Evolutionary conservation across 2,113 vertebrate genomes (phyloP), one percentile per base, ranked within the genome.

Genomic region (Capricornis sumatraensis): DNA sequence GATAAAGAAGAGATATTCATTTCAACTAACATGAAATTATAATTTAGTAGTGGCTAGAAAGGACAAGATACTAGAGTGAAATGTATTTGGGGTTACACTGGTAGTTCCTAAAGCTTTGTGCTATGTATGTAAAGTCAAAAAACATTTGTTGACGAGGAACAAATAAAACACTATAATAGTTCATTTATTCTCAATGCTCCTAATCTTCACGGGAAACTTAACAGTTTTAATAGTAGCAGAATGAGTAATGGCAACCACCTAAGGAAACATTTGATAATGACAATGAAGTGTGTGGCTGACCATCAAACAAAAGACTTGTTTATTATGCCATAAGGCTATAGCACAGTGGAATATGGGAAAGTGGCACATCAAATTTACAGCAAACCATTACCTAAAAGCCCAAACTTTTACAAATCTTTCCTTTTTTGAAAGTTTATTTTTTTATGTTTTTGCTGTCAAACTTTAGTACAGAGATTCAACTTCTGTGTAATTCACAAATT

Each of bases 41-140:
- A 96, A 87, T 97, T 95, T 92, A 85, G 79, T 17, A 90, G 78
- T 79, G 11, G 45, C 60, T 94, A 83, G n/a, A 62, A 95, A 97
- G 67, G 79, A 94, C 43, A 92, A 92, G 79, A 52, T 76, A 87
- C 50, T 78, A 78, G 16, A 90, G 16, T 71, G 6, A 67, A 90
- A 90, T 71, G 8, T 96, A 89, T 47, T 83, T 91, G 92, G 50
- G 76, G 53, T 36, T 87, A 57, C 12, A 53, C 40, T 96, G 67
- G 89, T 97, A 8, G 78, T 53, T 95, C 86, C 91, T n/a, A 95
- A 67, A 89, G 47, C 3, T 91, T 71, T 98, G 64, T 96, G 64
- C 28, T 79, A 13, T 45, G 82, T 53, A 6, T 43, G n/a, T 88
- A 52, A 91, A 97, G 91, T 11, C 87, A 74, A 52, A 97, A 94